A percentile compares a stretch with the other conserved stretches of the same genome.
phyloP scores from a whole-genome alignment of 2,113 vertebrate species.

The Cryptoleucopteryx plumbea region DNA sequence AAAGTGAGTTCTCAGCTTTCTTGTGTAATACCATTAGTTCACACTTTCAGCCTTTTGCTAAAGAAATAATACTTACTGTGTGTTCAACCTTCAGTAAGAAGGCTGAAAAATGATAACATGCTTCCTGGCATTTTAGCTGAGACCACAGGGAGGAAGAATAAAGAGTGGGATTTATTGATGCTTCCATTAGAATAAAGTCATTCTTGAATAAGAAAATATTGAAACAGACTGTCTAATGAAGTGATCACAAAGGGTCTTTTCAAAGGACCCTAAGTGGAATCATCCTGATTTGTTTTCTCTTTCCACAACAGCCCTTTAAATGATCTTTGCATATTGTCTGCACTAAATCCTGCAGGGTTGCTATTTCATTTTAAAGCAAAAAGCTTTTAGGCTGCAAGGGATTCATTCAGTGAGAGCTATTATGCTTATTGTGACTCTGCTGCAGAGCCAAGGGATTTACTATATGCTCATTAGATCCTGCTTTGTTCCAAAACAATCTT shows the following conservation, averaged over 20 bases:
- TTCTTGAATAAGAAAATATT: conserved; percentile 44
- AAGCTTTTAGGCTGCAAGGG: conserved; percentile 57
- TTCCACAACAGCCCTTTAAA: conserved; percentile 25
- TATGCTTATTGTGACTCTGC: conserved; percentile 57
- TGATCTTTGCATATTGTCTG: conserved; percentile 42
- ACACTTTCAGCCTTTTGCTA: neutral
- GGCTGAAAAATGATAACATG: conserved; percentile 12
- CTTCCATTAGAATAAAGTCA: conserved; percentile 31
- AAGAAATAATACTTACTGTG: neutral
- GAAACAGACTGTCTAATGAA: conserved; percentile 54
- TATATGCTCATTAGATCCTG: conserved; percentile 57
- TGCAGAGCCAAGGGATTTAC: conserved; percentile 63
- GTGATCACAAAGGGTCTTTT: conserved; percentile 53
- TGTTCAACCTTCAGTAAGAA: neutral
- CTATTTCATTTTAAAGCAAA: conserved; percentile 48
- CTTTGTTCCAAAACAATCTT: conserved; percentile 62
- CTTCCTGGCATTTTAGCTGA: conserved; percentile 38
- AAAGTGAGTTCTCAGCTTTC: neutral
- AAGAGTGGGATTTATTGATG: conserved; percentile 36
- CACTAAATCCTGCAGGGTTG: conserved; percentile 49
- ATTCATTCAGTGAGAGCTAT: conserved; percentile 59
- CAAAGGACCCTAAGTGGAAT: conserved; percentile 30
- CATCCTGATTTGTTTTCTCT: conserved; percentile 6
- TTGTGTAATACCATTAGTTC: neutral
- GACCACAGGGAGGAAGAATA: conserved; percentile 20